Conservation (phyloP, 2,888 invertebrate species). For the Osmoderma eremita region DNA sequence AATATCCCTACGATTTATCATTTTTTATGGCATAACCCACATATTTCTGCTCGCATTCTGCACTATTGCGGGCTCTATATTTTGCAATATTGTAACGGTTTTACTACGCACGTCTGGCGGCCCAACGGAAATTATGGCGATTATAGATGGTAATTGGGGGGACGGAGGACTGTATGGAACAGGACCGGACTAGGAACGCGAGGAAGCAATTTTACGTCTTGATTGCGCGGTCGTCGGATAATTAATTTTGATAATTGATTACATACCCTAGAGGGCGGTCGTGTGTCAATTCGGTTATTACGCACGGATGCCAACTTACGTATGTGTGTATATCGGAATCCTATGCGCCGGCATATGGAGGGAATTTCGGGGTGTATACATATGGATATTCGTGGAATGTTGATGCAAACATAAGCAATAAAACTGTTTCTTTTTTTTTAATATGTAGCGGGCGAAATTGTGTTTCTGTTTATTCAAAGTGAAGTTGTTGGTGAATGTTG, state of each 20-base stretch:
- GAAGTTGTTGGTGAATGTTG: no score
- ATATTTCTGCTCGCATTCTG: not conserved
- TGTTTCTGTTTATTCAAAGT: no score
- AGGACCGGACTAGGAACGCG: not conserved
- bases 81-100: not conserved
- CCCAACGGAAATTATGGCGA: not conserved
- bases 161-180: not conserved
- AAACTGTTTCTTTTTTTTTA: no score
- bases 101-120: not conserved
- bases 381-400: no score
- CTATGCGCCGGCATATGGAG: no score
- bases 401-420: no score
- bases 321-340: no score
- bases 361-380: no score
- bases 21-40: no score
- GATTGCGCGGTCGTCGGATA: conserved; percentile 18
- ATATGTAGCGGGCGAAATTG: no score
- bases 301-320: not conserved
- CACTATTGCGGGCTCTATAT: not conserved
- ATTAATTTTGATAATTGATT: conserved; percentile 20
- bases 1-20: no score
- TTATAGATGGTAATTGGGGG: not conserved
- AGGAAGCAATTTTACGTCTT: conserved; percentile 15
- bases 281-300: not conserved
- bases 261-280: not conserved